Conservation (phyloP, 2,113 vertebrate species). For the Pachycephala philippinensis region DNA sequence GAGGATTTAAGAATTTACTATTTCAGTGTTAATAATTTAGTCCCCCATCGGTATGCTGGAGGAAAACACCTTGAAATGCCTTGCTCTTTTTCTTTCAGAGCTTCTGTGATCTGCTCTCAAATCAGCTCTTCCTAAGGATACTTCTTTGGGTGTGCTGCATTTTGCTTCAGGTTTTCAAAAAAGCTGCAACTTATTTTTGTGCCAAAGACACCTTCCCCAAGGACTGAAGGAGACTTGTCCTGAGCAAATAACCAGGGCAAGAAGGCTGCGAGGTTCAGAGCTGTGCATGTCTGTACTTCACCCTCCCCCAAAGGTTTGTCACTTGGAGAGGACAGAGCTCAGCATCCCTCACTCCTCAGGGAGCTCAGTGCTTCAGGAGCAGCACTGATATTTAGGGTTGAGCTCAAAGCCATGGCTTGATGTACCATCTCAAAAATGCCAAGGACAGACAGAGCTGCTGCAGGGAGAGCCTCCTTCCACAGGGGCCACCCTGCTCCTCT, state of each 20-base stretch:
- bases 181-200: background rate
- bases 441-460: background rate
- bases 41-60: background rate
- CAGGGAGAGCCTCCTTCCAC: background rate
- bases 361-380: background rate
- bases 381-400: background rate
- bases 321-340: background rate
- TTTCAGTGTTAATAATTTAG: conserved; percentile 54
- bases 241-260: background rate
- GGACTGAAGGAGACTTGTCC: background rate
- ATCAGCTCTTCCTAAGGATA: background rate
- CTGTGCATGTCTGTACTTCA: fast-evolving
- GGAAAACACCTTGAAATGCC: conserved; percentile 12
- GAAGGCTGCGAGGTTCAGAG: background rate
- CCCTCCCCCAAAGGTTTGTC: background rate
- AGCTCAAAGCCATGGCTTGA: background rate
- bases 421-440: too few species aligned
- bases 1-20: conserved; percentile 27
- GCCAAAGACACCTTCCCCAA: background rate
- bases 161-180: conserved; percentile 9
- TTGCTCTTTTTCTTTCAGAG: background rate
- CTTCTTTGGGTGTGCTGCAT: background rate
- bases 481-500: too few species aligned
- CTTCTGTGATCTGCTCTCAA: background rate
- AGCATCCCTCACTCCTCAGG: background rate